Percentiles rank a stretch among this genome's conserved stretches.
phyloP scores from a whole-genome alignment of 2,888 invertebrate species.

The Limnephilus auricula region DNA sequence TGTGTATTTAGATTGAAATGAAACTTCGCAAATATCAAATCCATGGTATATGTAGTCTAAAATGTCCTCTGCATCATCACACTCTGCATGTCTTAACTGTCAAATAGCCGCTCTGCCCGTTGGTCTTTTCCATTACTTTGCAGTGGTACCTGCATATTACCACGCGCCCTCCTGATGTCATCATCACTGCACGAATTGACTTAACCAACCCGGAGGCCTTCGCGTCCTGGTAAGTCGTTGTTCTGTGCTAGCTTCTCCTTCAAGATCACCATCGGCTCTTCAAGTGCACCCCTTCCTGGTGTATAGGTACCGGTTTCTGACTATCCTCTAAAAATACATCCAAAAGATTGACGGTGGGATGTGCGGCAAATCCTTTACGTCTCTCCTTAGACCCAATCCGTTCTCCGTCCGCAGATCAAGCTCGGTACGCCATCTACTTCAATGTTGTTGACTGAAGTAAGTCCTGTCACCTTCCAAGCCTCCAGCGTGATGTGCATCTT shows the following conservation, averaged over 20 bases:
- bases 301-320: neutral
- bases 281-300: neutral
- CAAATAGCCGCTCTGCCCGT: too few species aligned
- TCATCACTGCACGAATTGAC: constrained; percentile 9
- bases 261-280: neutral
- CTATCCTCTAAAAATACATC: neutral
- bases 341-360: constrained; percentile 12
- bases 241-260: neutral
- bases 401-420: too few species aligned
- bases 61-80: too few species aligned
- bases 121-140: too few species aligned
- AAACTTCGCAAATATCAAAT: too few species aligned
- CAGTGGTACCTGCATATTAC: neutral
- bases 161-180: neutral
- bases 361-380: neutral
- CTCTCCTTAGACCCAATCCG: neutral
- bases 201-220: constrained; percentile 20
- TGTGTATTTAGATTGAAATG: too few species aligned
- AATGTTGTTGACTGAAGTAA: neutral
- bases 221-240: neutral
- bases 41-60: too few species aligned
- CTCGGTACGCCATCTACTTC: constrained; percentile 16
- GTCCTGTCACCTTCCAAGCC: constrained; percentile 26
- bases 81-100: too few species aligned
- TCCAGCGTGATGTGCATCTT: constrained; percentile 30